These are phyloP conservation scores for Pseudochaenichthys georgianus DNA, from an alignment of 2,797 vertebrate genomes.

Conservation along the genomic window DNA sequence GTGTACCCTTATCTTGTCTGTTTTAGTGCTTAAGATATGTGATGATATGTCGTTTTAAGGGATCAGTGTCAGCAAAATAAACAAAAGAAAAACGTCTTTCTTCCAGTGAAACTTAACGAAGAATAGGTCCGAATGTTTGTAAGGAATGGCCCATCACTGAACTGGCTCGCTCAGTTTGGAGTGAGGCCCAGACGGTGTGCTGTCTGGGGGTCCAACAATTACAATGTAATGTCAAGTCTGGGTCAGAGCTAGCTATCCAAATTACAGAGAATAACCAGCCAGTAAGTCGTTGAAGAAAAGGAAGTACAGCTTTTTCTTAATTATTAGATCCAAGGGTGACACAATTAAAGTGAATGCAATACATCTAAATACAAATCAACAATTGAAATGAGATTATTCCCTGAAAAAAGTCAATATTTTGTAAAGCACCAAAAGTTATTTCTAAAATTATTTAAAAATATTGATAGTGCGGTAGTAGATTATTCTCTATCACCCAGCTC, in stretches of 20 bases:
- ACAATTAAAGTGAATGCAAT: not conserved
- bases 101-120: slow-evolving; percentile 16
- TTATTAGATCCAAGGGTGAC: not conserved
- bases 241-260: slow-evolving; percentile 3
- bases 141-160: slow-evolving; percentile 46
- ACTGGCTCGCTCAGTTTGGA: slow-evolving; percentile 48
- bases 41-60: slow-evolving; percentile 2
- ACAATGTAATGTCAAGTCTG: not conserved
- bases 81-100: not conserved
- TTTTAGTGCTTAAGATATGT: slow-evolving; percentile 2
- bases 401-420: no score
- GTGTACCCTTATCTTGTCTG: not conserved
- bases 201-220: slow-evolving; percentile 29
- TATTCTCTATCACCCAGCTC: no score
- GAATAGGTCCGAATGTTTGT: slow-evolving; percentile 2
- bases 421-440: no score
- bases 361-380: not conserved
- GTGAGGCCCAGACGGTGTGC: slow-evolving; percentile 34
- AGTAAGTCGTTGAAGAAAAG: not conserved
- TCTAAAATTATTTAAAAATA: no score
- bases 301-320: not conserved
- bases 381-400: not conserved
- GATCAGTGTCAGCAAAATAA: slow-evolving; percentile 23
- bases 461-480: no score
- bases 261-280: not conserved